Evolutionary conservation across 1,140 invertebrate species (phyloP).

Genomic region (Cydia splendana): DNA sequence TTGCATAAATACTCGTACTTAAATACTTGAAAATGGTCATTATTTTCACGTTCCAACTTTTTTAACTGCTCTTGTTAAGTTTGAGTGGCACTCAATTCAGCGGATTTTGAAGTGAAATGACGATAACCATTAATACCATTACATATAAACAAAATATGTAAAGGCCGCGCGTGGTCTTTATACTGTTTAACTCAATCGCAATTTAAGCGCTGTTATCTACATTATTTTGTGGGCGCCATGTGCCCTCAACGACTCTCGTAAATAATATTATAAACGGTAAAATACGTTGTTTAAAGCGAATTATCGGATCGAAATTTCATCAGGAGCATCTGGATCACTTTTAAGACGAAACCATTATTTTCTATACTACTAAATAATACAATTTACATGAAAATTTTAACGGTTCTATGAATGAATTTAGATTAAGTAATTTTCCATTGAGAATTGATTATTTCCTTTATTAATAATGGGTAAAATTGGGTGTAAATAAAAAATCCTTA

Average conservation of each 20-base stretch:
- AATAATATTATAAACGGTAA: constrained; percentile 48
- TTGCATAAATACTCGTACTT: not conserved
- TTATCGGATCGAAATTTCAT: not conserved
- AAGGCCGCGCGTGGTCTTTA: constrained; percentile 46
- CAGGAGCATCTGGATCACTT: not conserved
- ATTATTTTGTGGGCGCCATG: constrained; percentile 45
- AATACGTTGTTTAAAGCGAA: constrained; percentile 33
- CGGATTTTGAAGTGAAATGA: constrained; percentile 36
- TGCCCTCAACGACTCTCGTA: constrained; percentile 43
- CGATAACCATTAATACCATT: constrained; percentile 48
- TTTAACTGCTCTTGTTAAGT: constrained; percentile 25
- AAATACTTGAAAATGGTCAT: not conserved
- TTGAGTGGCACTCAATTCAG: not conserved
- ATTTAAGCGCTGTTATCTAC: constrained; percentile 55
- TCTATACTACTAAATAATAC: not conserved
- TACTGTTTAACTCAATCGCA: constrained; percentile 52
- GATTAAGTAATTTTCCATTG: not conserved
- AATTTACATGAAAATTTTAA: not conserved
- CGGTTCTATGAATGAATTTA: not conserved
- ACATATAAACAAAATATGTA: constrained; percentile 55
- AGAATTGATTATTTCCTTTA: not conserved
- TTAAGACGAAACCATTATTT: too few species aligned
- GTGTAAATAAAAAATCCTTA: too few species aligned
- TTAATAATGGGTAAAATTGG: too few species aligned
- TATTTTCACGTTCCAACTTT: not conserved